phyloP scores from a whole-genome alignment of 2,888 invertebrate species.

The Iselma pallidipennis region DNA sequence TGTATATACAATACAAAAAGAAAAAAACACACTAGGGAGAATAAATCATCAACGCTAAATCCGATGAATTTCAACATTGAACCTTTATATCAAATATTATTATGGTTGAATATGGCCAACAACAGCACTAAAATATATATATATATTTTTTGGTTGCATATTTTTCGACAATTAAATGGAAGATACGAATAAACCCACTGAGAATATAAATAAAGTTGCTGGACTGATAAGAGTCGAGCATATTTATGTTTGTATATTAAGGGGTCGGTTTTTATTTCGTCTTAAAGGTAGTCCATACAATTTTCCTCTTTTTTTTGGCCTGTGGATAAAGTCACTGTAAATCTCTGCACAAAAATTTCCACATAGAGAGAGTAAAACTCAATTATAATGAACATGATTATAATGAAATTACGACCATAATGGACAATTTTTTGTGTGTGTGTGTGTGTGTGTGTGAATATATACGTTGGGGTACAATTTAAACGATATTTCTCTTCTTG shows the following conservation, averaged over 20 bases:
- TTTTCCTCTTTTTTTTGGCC: neutral
- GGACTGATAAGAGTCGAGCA: neutral
- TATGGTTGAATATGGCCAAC: neutral
- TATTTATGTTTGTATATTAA: neutral
- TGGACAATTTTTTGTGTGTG: neutral
- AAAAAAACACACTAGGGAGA: neutral
- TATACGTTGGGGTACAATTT: neutral
- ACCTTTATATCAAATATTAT: neutral
- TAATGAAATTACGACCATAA: neutral
- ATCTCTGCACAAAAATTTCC: neutral
- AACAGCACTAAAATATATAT: neutral
- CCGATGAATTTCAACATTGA: neutral
- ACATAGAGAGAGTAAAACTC: neutral
- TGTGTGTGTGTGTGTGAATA: neutral
- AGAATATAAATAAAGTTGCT: neutral
- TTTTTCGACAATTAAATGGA: neutral
- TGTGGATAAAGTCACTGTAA: neutral
- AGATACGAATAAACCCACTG: neutral
- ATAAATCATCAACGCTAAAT: neutral
- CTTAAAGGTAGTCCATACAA: neutral
- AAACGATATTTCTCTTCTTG: neutral
- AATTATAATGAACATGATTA: neutral
- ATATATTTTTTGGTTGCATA: neutral
- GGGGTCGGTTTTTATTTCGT: neutral
- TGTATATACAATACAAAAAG: neutral